These are phyloP conservation scores for Podocnemis expansa DNA, from an alignment of 2,113 vertebrate genomes.

Conservation along the genomic window DNA sequence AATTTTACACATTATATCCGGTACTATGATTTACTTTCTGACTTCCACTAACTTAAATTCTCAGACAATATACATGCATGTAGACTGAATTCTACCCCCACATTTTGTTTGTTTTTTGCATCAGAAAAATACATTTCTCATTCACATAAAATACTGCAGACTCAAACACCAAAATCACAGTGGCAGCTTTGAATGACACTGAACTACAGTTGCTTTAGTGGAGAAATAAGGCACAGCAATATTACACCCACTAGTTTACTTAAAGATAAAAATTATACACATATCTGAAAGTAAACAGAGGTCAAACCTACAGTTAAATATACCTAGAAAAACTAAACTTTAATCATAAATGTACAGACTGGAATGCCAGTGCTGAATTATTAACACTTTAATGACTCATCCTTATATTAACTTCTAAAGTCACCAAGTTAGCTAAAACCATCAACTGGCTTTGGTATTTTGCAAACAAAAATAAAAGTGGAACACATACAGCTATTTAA, in stretches of 20 bases:
- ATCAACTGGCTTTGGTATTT: constrained; percentile 29
- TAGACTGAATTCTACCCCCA: not conserved
- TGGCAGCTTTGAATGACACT: not conserved
- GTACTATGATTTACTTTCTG: not conserved
- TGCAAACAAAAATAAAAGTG: constrained; percentile 6
- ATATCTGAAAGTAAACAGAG: not conserved
- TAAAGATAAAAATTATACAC: not conserved
- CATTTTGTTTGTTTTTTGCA: not conserved
- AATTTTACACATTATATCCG: not conserved
- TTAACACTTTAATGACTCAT: not conserved
- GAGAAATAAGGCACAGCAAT: not conserved
- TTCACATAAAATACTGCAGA: not conserved
- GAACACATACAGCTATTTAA: constrained; percentile 30
- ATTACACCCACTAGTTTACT: not conserved
- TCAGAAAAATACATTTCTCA: not conserved
- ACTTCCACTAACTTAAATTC: not conserved
- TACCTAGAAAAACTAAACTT: not conserved
- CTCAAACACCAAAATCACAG: not conserved
- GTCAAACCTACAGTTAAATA: not conserved
- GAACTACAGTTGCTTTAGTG: no score
- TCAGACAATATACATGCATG: not conserved
- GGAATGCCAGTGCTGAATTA: constrained; percentile 1
- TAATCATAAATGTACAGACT: not conserved
- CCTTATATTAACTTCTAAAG: not conserved
- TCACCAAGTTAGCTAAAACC: constrained; percentile 40